phyloP scores from a whole-genome alignment of 2,888 invertebrate species.

The Papilio demoleus region DNA sequence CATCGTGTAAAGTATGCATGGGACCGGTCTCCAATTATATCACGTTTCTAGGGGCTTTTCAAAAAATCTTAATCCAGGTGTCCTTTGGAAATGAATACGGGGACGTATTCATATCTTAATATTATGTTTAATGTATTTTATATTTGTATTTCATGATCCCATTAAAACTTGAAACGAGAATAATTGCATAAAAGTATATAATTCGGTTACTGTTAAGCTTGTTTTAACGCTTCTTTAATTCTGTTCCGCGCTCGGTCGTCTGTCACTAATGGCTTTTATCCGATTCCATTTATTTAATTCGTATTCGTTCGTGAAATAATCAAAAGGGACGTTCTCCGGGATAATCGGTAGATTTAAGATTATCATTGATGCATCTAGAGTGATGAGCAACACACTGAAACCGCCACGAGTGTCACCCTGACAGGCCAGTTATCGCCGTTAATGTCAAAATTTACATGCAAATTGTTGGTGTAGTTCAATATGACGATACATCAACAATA shows the following conservation, averaged over 20 bases:
- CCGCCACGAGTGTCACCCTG: conserved; percentile 13
- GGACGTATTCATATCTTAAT: conserved; percentile 11
- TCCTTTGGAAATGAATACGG: conserved; percentile 21
- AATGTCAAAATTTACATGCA: no score
- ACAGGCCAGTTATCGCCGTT: conserved; percentile 18
- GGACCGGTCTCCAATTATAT: conserved; percentile 19
- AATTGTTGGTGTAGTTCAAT: no score
- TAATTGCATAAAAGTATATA: conserved; percentile 16
- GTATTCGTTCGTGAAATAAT: background rate
- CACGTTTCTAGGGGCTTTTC: conserved; percentile 13
- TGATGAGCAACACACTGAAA: conserved; percentile 19
- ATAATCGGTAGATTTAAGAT: conserved; percentile 2
- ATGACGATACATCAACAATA: no score
- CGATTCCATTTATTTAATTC: conserved; percentile 10
- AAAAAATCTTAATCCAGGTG: conserved; percentile 21
- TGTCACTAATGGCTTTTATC: conserved; percentile 30
- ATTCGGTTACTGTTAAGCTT: conserved; percentile 16
- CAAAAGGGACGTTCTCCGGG: background rate
- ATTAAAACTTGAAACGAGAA: conserved; percentile 9
- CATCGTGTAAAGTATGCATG: conserved; percentile 17
- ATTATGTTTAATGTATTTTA: conserved; percentile 8
- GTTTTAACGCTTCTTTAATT: conserved; percentile 20
- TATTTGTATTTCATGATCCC: conserved; percentile 1
- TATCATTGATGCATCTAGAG: background rate
- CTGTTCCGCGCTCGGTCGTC: conserved; percentile 16